Percentiles rank a stretch among this genome's conserved stretches.
Conservation (phyloP, 1,140 invertebrate species). For the Phenacoccus solenopsis region DNA sequence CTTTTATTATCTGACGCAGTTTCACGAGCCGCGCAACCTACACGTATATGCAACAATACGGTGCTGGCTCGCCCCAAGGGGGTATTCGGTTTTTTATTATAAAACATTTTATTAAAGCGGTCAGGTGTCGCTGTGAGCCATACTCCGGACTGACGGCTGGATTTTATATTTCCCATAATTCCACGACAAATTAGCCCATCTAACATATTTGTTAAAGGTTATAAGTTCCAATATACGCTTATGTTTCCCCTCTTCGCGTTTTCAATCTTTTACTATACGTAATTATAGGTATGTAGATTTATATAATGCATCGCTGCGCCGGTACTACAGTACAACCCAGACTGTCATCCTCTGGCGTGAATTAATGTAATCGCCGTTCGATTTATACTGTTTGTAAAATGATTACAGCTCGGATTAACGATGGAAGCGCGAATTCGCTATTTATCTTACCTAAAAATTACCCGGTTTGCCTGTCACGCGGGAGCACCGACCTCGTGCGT, state of each 20-base stretch:
- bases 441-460: too few relatives aligned
- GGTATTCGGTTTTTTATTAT: neutral
- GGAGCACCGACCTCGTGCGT: too few relatives aligned
- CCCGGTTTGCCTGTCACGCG: too few relatives aligned
- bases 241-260: neutral
- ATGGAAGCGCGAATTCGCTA: too few relatives aligned
- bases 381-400: too few relatives aligned
- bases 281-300: constrained; percentile 7
- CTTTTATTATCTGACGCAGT: too few relatives aligned
- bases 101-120: constrained; percentile 12
- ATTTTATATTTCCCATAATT: constrained; percentile 15
- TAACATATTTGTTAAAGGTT: constrained; percentile 16
- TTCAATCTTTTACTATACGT: neutral
- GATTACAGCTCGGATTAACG: too few relatives aligned
- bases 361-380: too few relatives aligned
- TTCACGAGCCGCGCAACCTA: neutral
- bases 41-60: neutral
- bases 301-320: neutral
- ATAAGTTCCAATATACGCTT: neutral
- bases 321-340: too few relatives aligned
- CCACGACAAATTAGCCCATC: constrained; percentile 11
- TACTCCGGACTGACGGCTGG: neutral
- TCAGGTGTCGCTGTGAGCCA: constrained; percentile 13
- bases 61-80: neutral
- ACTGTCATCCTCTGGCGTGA: neutral